phyloP scores from a whole-genome alignment of 1,140 invertebrate genomes.

The Drosophila seguyi region DNA sequence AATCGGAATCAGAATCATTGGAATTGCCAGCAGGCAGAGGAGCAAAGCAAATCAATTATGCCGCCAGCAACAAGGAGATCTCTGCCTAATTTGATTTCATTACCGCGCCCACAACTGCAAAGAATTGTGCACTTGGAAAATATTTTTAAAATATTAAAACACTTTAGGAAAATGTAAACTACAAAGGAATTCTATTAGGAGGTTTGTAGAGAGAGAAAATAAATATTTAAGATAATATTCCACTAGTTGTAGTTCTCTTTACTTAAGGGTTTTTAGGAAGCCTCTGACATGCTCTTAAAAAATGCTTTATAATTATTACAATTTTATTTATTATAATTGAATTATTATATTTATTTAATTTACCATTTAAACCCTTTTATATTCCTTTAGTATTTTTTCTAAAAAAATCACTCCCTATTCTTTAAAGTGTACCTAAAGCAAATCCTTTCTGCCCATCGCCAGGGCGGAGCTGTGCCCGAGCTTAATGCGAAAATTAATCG shows the following conservation, averaged over 20 bases:
- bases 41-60: conserved; percentile 68
- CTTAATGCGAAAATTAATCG: conserved; percentile 85
- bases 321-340: too few relatives aligned
- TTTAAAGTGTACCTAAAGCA: conserved; percentile 17
- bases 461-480: conserved; percentile 73
- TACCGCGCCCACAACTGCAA: conserved; percentile 81
- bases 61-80: conserved; percentile 51
- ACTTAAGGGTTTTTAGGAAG: too few relatives aligned
- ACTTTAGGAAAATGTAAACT: not conserved
- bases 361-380: not conserved
- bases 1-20: conserved; percentile 3
- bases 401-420: not conserved
- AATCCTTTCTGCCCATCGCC: conserved; percentile 25
- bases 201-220: too few relatives aligned
- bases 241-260: rapidly evolving
- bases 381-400: not conserved
- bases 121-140: conserved; percentile 30
- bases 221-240: not conserved
- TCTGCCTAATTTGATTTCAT: conserved; percentile 85
- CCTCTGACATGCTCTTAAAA: too few relatives aligned
- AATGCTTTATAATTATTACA: not conserved
- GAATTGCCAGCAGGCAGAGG: conserved; percentile 4
- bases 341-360: not conserved
- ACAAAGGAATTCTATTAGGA: not conserved
- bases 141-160: not conserved